These are phyloP conservation scores for Melospiza melodia DNA, from an alignment of 2,113 vertebrate species.

Conservation along the genomic window DNA sequence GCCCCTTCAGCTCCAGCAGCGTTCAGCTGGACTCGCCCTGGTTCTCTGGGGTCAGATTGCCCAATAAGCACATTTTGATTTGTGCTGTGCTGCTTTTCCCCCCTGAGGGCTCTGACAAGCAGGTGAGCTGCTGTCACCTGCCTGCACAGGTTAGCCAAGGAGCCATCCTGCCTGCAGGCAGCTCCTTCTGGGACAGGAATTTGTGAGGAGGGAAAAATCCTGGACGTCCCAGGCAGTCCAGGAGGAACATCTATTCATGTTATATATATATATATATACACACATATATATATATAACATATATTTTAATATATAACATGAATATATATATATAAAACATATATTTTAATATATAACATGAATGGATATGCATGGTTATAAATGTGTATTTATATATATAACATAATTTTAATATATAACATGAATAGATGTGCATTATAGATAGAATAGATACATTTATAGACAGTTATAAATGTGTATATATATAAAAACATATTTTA, in stretches of 20 bases:
- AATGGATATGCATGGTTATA: not conserved
- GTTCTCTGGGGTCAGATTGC: not conserved
- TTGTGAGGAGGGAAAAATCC: not conserved
- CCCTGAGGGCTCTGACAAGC: not conserved
- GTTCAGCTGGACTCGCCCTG: fast-evolving
- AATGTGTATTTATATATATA: not conserved
- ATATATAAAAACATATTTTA: too few species aligned
- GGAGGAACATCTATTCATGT: not conserved
- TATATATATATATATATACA: too few species aligned
- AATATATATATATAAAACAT: too few species aligned
- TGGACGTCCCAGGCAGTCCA: not conserved
- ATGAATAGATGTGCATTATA: too few species aligned
- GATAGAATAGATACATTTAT: too few species aligned
- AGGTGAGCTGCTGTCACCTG: not conserved
- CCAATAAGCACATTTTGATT: not conserved
- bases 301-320: too few species aligned
- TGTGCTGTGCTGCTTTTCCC: not conserved
- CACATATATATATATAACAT: too few species aligned
- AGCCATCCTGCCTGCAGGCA: not conserved
- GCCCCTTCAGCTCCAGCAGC: not conserved
- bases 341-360: too few species aligned
- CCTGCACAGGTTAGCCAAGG: not conserved
- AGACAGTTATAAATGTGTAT: fast-evolving
- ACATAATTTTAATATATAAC: too few species aligned
- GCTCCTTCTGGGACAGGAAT: not conserved